Evolutionary conservation across 2,113 vertebrate genomes (phyloP).

Genomic region (Lophochroa leadbeateri): DNA sequence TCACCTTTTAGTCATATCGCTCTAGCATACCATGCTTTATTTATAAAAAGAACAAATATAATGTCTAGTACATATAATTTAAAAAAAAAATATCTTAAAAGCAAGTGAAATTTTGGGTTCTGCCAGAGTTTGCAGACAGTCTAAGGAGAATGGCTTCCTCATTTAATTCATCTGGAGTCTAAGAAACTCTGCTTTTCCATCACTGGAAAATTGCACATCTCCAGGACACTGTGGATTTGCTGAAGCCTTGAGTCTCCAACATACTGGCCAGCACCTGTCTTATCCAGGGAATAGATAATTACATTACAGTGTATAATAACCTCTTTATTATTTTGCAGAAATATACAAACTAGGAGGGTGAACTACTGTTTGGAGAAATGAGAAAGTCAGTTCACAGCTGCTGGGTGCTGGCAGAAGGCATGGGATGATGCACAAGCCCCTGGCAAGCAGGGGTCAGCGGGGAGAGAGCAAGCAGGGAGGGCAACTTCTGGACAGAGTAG

Average conservation of each 20-base stretch:
- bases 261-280: not conserved
- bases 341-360: not conserved
- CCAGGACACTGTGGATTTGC: not conserved
- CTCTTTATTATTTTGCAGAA: not conserved
- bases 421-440: not conserved
- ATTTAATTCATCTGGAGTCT: not conserved
- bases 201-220: not conserved
- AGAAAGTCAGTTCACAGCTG: not conserved
- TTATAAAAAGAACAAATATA: not conserved
- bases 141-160: not conserved
- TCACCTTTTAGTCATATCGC: not conserved
- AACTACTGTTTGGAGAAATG: not conserved
- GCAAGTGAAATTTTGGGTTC: not conserved
- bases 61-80: not conserved
- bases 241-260: not conserved
- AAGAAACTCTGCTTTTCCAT: not conserved
- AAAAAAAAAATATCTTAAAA: not conserved
- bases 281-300: not conserved
- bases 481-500: not conserved
- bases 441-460: rapidly evolving
- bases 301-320: not conserved
- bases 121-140: not conserved
- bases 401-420: not conserved
- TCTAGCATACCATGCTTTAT: not conserved
- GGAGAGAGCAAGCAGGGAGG: not conserved